phyloP scores from a whole-genome alignment of 2,888 invertebrate genomes.

The Mythimna vitellina region DNA sequence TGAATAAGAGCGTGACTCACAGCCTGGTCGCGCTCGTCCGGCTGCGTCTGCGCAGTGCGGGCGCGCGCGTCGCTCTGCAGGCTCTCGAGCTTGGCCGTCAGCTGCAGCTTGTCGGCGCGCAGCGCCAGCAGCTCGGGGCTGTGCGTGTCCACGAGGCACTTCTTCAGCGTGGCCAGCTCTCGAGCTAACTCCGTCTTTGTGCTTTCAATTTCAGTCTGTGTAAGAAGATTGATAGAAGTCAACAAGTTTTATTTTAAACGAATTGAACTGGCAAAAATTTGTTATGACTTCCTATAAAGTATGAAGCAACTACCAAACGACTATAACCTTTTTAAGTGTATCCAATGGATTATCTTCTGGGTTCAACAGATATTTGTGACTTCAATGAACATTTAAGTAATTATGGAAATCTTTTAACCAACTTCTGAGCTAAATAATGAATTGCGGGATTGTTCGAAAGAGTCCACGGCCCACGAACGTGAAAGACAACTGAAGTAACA shows the following conservation, averaged over 20 bases:
- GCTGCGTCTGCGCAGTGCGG: conserved; percentile 63
- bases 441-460: too few relatives aligned
- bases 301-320: too few relatives aligned
- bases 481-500: too few relatives aligned
- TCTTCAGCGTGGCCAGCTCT: conserved; percentile 81
- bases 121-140: conserved; percentile 78
- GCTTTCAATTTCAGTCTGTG: conserved; percentile 85
- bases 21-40: conserved; percentile 81
- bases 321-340: too few relatives aligned
- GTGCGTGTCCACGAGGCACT: conserved; percentile 74
- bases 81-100: conserved; percentile 59
- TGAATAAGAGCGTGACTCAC: conserved; percentile 75
- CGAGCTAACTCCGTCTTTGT: conserved; percentile 83
- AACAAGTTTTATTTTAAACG: neutral
- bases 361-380: too few relatives aligned
- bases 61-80: conserved; percentile 55
- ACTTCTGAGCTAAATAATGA: too few relatives aligned
- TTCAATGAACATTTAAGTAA: too few relatives aligned
- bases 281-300: too few relatives aligned
- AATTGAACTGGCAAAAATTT: too few relatives aligned
- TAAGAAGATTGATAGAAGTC: neutral
- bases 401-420: too few relatives aligned
- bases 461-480: too few relatives aligned
- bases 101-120: conserved; percentile 68
- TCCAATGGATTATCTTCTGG: too few relatives aligned